Base-by-base conservation (phyloP, 1,140 invertebrate genomes). In the Papilio glaucus region DNA sequence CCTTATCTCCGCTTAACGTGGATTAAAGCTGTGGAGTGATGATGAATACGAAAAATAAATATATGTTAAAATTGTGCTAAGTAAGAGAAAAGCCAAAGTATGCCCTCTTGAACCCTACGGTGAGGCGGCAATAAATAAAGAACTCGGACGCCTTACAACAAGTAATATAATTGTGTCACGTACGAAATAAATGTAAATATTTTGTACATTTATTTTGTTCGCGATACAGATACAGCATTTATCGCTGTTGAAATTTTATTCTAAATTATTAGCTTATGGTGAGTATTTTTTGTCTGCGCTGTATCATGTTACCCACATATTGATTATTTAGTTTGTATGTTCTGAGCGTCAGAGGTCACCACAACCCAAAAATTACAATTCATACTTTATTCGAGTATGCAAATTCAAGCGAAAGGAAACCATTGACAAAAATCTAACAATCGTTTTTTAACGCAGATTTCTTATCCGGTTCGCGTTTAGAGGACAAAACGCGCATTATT, bases 391-490 rank as follows among this genome's bases (percentile, higher is more conserved):
- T 13, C 49, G 4, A 45, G n/a, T 60, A 60, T 60, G 53, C 53
- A 60, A 60, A 60, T 60, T 60, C 0, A 15, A 10, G 10, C 41
- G 2, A 62, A 62, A 18, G 62, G 12, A 65, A 65, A 65, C 62
- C 37, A 39, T 65, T 39, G 62, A 65, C 37, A 65, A 65, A 21
- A 65, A 65, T 39, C 62, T 65, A 38, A 62, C 29, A 39, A 65
- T 21, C 29, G n/a, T 37, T 38, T 38, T 65, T 41, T 53, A 53
- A 21, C 37, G 37, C 37, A 37, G 37, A 65, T 62, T 38, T 62
- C 60, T 62, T 62, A 62, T 65, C 33, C 62, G 37, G 62, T 65
- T 65, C 8, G 9, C 33, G 37, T 65, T 65, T 65, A 39, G 62
- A 65, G 33, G 10, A 65, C 33, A 41, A 41, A 65, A 18, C 33